Evolutionary conservation across 2,797 vertebrate species (phyloP).

Genomic region (Manis pentadactyla): DNA sequence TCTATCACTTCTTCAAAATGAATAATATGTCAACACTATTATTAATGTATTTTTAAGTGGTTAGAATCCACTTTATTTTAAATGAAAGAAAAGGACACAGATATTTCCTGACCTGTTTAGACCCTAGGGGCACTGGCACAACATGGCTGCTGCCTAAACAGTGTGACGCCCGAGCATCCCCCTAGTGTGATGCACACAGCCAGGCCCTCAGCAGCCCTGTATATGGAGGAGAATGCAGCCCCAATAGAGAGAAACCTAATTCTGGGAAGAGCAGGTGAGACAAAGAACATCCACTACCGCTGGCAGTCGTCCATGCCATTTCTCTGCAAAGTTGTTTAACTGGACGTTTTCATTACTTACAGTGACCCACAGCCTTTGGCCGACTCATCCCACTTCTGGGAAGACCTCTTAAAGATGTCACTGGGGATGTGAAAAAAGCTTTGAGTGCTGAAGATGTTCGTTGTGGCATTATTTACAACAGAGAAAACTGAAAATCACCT

Average conservation of each 20-base stretch:
- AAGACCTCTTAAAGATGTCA: not conserved
- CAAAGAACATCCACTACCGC: fast-evolving
- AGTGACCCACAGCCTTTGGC: not conserved
- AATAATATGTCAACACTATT: conserved; percentile 54
- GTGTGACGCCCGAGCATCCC: not conserved
- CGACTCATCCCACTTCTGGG: not conserved
- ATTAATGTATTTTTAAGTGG: conserved; percentile 80
- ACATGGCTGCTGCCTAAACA: not conserved
- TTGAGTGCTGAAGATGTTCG: not conserved
- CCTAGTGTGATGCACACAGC: fast-evolving
- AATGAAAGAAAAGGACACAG: conserved; percentile 41
- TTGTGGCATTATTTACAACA: fast-evolving
- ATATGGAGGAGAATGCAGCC: not conserved
- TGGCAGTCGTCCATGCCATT: fast-evolving
- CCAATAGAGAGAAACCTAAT: fast-evolving
- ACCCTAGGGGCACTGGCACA: not conserved
- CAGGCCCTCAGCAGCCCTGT: not conserved
- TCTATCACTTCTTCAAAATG: conserved; percentile 67
- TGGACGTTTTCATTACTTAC: no score
- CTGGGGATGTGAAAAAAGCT: not conserved
- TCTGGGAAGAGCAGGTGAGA: fast-evolving
- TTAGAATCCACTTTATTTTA: conserved; percentile 76
- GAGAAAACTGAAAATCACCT: not conserved
- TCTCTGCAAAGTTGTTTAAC: not conserved
- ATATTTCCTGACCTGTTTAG: conserved; percentile 21